Evolutionary conservation across 2,113 vertebrate genomes (phyloP), one percentile per base, ranked within the genome.

Genomic region (Murina feae): DNA sequence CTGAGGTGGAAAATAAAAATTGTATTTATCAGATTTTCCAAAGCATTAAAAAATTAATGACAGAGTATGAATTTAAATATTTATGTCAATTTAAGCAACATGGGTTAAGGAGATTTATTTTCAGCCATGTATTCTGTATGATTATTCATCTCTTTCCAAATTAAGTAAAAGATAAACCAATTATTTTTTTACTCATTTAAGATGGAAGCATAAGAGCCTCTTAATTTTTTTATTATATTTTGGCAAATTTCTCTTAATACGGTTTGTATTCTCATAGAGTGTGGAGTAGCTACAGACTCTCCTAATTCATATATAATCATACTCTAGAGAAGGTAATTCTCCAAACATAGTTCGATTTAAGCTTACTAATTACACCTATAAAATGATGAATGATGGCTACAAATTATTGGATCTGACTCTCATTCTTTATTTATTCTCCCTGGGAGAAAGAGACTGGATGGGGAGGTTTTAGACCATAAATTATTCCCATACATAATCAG

Each of bases 281-380:
- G 4, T 93, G 28, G 49, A 90, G 18, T 82, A 94, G 89, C 87
- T 92, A 39, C 25, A 90, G n/a, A 86, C 13, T 96, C 72, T 95
- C 96, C 44, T 94, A 97, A 95, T 97, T 96, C 96, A 94, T 68
- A 86, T 80, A 94, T 96, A 97, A 95, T 94, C 96, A 97, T 85
- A 93, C 91, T 96, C 92, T 39, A 86, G 94, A 97, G 93, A 96
- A 95, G 96, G 84, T 96, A 97, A 97, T 93, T 97, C 96, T 97
- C 87, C 72, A 96, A 94, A 91, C 71, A 91, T 89, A 94, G 80
- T 89, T 96, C 66, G 82, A 88, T 78, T 95, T 97, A 96, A 94
- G 93, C 93, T 94, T 96, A 95, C 94, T 97, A 97, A 97, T 97
- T 97, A 93, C 4, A 94, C 88, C 95, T 97, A 95, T 96, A 96